A percentile compares a stretch with the other conserved stretches of the same genome.
These are phyloP conservation scores for Falco berigora DNA, from an alignment of 2,797 vertebrate genomes.

Conservation along the genomic window DNA sequence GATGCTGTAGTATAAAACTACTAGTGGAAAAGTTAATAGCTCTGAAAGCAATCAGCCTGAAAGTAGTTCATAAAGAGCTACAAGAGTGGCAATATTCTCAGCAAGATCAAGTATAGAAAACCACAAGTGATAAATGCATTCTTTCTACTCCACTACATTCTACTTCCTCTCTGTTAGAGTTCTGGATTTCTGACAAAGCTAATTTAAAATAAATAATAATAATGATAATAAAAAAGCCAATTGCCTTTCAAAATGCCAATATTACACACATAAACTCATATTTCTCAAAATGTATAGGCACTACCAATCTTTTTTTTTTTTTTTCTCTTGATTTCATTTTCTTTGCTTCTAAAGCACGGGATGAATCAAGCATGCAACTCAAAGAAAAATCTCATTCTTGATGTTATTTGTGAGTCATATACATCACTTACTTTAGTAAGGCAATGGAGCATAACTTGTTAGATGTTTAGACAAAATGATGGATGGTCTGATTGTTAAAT, in stretches of 20 bases:
- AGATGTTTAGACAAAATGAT: neutral
- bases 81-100: neutral
- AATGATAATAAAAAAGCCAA: too few species aligned
- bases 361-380: neutral
- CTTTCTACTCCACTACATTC: neutral
- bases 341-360: neutral
- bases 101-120: neutral
- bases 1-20: neutral
- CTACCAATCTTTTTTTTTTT: neutral
- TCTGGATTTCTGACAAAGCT: neutral
- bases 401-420: neutral
- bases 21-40: neutral
- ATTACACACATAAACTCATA: neutral
- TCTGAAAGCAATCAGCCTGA: neutral
- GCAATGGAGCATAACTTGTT: neutral
- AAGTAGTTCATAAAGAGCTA: neutral
- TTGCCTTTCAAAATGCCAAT: neutral
- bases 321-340: neutral
- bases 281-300: neutral
- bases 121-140: neutral
- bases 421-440: neutral
- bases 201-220: neutral
- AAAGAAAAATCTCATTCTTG: neutral
- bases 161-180: neutral
- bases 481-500: neutral